phyloP scores from a whole-genome alignment of 2,113 vertebrate genomes.

The Zapornia atra region DNA sequence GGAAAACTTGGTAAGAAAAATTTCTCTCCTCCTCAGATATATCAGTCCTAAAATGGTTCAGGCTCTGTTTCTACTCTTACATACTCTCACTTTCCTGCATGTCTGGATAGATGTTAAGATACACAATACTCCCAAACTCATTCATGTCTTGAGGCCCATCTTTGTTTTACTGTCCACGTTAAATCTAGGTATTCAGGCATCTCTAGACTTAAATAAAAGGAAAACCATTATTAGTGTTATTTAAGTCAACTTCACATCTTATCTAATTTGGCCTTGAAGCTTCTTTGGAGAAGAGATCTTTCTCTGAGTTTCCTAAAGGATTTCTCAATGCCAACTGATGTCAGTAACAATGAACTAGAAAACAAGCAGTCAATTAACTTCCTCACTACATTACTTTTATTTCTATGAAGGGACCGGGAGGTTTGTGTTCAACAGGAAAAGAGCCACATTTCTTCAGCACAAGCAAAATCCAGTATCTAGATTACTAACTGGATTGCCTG shows the following conservation, averaged over 20 bases:
- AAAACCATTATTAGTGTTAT: background rate
- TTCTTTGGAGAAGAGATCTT: background rate
- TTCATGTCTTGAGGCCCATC: background rate
- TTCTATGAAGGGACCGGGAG: background rate
- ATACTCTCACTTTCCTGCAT: background rate
- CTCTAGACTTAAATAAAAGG: background rate
- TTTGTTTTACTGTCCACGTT: background rate
- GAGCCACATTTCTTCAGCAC: background rate
- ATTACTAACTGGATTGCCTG: background rate
- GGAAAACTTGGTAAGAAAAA: background rate
- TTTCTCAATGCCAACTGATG: background rate
- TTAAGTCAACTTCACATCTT: background rate
- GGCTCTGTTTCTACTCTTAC: background rate
- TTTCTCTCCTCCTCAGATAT: background rate
- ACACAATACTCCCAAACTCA: background rate
- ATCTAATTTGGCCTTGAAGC: background rate
- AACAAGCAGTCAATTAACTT: conserved; percentile 1
- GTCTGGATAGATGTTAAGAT: background rate
- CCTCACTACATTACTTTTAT: background rate
- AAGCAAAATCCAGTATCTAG: background rate
- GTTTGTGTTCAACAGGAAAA: background rate
- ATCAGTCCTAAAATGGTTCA: background rate
- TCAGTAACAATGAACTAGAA: conserved; percentile 12
- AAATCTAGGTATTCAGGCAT: background rate
- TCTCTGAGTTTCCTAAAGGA: conserved; percentile 17